phyloP scores from a whole-genome alignment of 2,888 invertebrate genomes.

The Imbricaverruca yamaguchii region DNA sequence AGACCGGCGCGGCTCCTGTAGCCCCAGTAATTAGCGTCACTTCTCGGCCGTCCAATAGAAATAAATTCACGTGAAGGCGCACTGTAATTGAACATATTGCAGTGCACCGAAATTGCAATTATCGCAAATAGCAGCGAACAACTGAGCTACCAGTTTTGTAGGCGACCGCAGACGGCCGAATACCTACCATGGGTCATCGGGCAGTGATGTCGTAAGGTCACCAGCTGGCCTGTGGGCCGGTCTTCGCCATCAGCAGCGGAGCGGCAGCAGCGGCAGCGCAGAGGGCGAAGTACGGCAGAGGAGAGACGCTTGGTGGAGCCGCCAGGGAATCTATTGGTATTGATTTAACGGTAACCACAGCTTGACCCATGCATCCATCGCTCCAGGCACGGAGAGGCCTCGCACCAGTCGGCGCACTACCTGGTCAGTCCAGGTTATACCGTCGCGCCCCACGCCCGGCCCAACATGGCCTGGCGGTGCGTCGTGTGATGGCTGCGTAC shows the following conservation, averaged over 20 bases:
- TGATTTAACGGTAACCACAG: too few relatives aligned
- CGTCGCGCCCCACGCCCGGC: too few relatives aligned
- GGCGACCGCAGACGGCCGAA: background rate
- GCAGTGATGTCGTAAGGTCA: too few relatives aligned
- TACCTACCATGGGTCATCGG: too few relatives aligned
- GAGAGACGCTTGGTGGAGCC: too few relatives aligned
- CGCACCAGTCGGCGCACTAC: too few relatives aligned
- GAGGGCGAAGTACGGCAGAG: background rate
- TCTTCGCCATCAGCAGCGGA: background rate
- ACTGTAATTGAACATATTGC: background rate
- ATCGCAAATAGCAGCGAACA: background rate
- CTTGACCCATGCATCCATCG: too few relatives aligned
- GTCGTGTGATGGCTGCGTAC: too few relatives aligned
- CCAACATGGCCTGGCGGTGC: too few relatives aligned
- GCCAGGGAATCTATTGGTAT: too few relatives aligned
- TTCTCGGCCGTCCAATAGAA: conserved; percentile 15
- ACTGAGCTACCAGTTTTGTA: background rate
- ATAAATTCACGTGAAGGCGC: conserved; percentile 18
- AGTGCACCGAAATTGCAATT: conserved; percentile 14
- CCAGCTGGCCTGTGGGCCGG: background rate
- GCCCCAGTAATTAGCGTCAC: conserved; percentile 6
- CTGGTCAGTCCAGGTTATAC: too few relatives aligned
- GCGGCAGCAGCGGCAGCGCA: background rate
- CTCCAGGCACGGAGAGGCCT: too few relatives aligned
- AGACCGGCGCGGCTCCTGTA: background rate